Conservation (phyloP, 2,888 invertebrate species). For the Balanococcus diminutus region DNA sequence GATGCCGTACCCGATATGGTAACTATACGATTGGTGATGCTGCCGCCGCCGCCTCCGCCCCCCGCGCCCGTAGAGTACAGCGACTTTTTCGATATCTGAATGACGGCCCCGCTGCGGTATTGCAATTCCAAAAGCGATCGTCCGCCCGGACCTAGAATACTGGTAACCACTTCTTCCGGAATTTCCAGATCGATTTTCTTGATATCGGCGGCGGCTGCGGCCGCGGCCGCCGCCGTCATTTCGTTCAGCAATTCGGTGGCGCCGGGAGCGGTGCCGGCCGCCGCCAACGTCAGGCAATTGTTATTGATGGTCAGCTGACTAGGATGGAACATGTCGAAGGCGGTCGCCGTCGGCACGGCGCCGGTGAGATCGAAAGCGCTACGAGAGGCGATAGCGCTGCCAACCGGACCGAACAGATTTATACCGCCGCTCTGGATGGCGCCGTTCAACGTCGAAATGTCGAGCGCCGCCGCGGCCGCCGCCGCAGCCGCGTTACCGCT, state of each 20-base stretch:
- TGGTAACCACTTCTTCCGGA: conserved; percentile 89
- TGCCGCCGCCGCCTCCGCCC: conserved; percentile 61
- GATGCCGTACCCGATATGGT: conserved; percentile 89
- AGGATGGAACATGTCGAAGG: conserved; percentile 54
- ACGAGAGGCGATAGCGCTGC: conserved; percentile 54
- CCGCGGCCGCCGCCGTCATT: conserved; percentile 47
- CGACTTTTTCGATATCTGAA: conserved; percentile 98
- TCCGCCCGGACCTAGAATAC: conserved; percentile 94
- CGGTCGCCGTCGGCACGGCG: conserved; percentile 52
- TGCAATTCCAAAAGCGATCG: conserved; percentile 96
- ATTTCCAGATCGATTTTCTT: conserved; percentile 90
- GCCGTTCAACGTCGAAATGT: conserved; percentile 47
- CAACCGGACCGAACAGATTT: conserved; percentile 56
- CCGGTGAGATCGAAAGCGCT: conserved; percentile 53
- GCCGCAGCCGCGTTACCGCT: conserved; percentile 5
- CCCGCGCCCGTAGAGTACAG: conserved; percentile 85
- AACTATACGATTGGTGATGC: conserved; percentile 95
- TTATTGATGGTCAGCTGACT: conserved; percentile 54
- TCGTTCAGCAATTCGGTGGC: conserved; percentile 33
- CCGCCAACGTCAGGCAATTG: conserved; percentile 48
- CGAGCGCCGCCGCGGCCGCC: not conserved
- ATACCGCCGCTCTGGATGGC: conserved; percentile 53
- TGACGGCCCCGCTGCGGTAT: conserved; percentile 94
- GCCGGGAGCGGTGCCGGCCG: not conserved
- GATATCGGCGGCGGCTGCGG: conserved; percentile 63